phyloP scores from a whole-genome alignment of 2,113 vertebrate genomes.

The Uropsilus gracilis region DNA sequence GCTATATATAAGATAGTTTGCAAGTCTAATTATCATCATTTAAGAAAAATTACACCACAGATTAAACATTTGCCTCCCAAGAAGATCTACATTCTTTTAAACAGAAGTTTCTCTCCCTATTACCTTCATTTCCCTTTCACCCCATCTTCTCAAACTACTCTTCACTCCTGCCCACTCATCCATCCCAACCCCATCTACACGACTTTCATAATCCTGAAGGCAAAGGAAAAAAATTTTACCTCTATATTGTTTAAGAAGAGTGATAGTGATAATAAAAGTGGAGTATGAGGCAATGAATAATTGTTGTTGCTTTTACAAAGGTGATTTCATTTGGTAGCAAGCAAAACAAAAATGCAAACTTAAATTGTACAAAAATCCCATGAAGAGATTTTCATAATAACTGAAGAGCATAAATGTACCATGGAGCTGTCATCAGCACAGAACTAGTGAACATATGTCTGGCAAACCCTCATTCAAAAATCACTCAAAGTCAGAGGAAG shows the following conservation, averaged over 20 bases:
- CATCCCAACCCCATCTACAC: neutral
- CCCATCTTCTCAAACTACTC: neutral
- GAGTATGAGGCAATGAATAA: neutral
- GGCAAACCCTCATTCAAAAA: neutral
- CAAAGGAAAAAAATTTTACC: neutral
- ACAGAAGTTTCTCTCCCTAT: neutral
- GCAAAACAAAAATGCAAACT: neutral
- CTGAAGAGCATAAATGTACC: neutral
- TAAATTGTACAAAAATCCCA: neutral
- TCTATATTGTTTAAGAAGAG: constrained; percentile 5
- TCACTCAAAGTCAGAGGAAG: neutral
- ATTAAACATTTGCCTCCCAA: neutral
- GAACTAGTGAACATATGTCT: neutral
- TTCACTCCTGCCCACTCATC: neutral
- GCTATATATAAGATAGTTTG: neutral
- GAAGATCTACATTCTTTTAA: neutral
- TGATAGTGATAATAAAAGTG: neutral
- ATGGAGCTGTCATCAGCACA: neutral
- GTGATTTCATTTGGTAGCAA: neutral
- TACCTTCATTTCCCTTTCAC: neutral
- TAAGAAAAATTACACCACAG: neutral
- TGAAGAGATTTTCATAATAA: neutral
- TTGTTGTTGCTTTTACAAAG: neutral
- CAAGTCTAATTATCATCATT: neutral
- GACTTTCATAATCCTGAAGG: neutral